Base-by-base conservation (phyloP, 2,797 vertebrate species). In the Streptopelia turtur region DNA sequence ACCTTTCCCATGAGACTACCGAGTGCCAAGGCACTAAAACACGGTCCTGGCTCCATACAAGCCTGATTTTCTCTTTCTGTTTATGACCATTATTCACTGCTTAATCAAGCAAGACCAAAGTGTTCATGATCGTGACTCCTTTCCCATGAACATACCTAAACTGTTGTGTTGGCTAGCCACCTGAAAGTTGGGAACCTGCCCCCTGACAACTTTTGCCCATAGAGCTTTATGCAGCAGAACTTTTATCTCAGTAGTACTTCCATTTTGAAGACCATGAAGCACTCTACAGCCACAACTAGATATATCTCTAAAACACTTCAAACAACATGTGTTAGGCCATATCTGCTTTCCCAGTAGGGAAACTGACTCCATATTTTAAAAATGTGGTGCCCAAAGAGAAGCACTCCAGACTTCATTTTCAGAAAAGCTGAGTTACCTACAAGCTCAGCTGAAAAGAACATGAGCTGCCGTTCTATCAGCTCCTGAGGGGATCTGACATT, bases 401-500 rank as follows among this genome's bases (percentile, higher is more conserved):
- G 31, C n/a, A 37, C 14, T 68, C 15, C 43, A 69, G 33, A 15
- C 13, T 74, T 69, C 6, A 4, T 45, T 81, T 60, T 77, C 59
- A 61, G 64, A 66, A 56, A 53, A 71, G 57, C 17, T 8, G 27
- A 76, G 24, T 9, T 43, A 81, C 10, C 23, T 12, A 50, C 10
- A 23, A 49, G 23, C 47, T 49, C 52, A 55, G 53, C 16, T 60
- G 68, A 64, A 69, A 45, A 17, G 12, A 59, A 74, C 0, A 1
- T 0, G 3, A 43, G 10, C 14, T 74, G 45, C 31, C 1, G 1
- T 60, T 70, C 33, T 41, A 9, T 33, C 2, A 0, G 4, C 15
- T 65, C 5, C 24, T 24, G 39, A 64, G 21, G 28, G 25, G 18
- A 69, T 10, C 39, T 1, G 3, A 53, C 14, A 72, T 66, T 50